Evolutionary conservation across 1,140 invertebrate species (phyloP), one percentile per base, ranked within the genome.

Genomic region (Muscidifurax raptorellus): DNA sequence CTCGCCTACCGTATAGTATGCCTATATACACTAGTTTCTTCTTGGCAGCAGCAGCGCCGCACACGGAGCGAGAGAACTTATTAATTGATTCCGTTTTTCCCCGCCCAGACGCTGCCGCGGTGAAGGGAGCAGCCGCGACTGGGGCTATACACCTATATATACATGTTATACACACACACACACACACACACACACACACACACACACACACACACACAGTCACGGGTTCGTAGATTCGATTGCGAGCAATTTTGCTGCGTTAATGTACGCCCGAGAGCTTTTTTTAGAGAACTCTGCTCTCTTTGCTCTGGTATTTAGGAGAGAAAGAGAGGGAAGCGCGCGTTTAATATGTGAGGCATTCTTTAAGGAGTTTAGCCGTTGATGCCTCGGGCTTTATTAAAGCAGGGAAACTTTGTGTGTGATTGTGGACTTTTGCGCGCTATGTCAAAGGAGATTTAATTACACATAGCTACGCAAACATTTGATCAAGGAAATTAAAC

Each of bases 21-120:
- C 15, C 64, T 47, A 47, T 66, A n/a, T n/a, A n/a, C n/a, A 9
- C 64, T 27, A 27, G 64, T n/a, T 67, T 67, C 64, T 67, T 27
- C n/a, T 67, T 64, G 10, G 47, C 47, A 52, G 47, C 47, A 22
- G 47, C 47, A 18, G 15, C 47, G 47, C n/a, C 66, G 66, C 1
- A 15, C 30, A 13, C 27, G 30, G 0, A 72, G 69, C 10, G 69
- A 72, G 27, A 28, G 10, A 72, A 72, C 13, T 72, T 72, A 72
- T 72, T 72, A 72, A 72, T 72, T 72, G 69, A 72, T 72, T 72
- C 69, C n/a, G 30, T 32, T 72, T 28, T 10, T 9, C 69, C n/a
- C 30, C 28, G 15, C 69, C 28, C 28, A 72, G 69, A 72, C 69
- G 30, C 69, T 1, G 67, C 67, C 22, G 22, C 27, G 69, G 69